These are phyloP conservation scores for Ceratothoa steindachneri DNA, from an alignment of 2,888 invertebrate species.

Conservation along the genomic window DNA sequence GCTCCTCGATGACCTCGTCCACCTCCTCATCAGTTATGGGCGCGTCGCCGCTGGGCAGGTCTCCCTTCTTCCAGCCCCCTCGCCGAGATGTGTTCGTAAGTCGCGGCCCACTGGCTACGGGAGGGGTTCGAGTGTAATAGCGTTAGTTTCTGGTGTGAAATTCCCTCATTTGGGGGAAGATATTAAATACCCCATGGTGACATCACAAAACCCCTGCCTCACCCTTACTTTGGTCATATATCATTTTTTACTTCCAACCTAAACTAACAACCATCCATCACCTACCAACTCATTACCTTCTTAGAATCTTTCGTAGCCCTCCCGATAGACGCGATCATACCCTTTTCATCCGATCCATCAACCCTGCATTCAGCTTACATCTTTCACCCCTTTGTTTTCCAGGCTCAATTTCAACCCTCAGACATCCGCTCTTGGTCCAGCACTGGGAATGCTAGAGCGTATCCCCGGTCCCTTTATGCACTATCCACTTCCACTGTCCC, in stretches of 20 bases:
- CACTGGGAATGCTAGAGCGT: too few relatives aligned
- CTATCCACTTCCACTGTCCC: too few relatives aligned
- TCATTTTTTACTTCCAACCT: too few relatives aligned
- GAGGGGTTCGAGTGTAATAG: too few relatives aligned
- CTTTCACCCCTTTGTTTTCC: not conserved
- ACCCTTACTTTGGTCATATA: too few relatives aligned
- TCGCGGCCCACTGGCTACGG: not conserved
- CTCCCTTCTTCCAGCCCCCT: slow-evolving; percentile 57
- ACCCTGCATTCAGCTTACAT: not conserved
- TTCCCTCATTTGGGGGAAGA: not conserved
- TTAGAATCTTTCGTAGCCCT: not conserved
- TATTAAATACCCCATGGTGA: not conserved
- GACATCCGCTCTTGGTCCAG: too few relatives aligned
- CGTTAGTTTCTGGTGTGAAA: not conserved
- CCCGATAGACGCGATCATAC: not conserved
- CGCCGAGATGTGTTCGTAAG: slow-evolving; percentile 30
- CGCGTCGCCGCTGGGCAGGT: slow-evolving; percentile 79
- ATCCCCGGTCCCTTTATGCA: too few relatives aligned
- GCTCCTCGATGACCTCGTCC: slow-evolving; percentile 79
- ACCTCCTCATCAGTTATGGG: slow-evolving; percentile 77
- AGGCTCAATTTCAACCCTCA: not conserved
- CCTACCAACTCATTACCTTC: not conserved
- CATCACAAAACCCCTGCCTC: too few relatives aligned
- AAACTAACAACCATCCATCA: too few relatives aligned
- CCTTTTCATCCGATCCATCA: not conserved